phyloP scores from a whole-genome alignment of 2,888 invertebrate species.

The Patella pellucida region DNA sequence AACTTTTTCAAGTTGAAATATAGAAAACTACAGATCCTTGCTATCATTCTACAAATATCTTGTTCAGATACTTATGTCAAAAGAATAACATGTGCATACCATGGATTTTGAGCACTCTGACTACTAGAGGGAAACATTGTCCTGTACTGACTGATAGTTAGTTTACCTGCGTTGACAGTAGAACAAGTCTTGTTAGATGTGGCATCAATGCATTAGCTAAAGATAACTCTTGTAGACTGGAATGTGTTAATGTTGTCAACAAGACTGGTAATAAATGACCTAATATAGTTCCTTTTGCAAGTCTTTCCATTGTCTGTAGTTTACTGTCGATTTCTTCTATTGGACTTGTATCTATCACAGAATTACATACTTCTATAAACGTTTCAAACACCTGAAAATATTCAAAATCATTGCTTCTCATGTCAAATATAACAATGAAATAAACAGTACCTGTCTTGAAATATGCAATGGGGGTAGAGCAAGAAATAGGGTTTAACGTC shows the following conservation, averaged over 20 bases:
- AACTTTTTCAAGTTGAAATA: too few species aligned
- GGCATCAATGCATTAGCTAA: constrained; percentile 66
- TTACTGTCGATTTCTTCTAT: constrained; percentile 57
- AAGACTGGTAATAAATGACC: constrained; percentile 67
- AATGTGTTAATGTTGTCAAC: constrained; percentile 66
- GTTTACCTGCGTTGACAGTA: constrained; percentile 66
- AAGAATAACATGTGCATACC: too few species aligned
- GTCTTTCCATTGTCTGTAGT: constrained; percentile 62
- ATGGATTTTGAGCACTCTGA: too few species aligned
- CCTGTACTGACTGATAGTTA: not conserved
- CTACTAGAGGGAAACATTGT: too few species aligned
- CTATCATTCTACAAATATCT: too few species aligned
- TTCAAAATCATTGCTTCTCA: not conserved
- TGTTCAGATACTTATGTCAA: too few species aligned
- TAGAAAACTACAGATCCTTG: too few species aligned
- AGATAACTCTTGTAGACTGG: constrained; percentile 58
- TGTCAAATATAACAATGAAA: too few species aligned
- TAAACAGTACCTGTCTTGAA: too few species aligned
- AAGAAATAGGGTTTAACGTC: too few species aligned
- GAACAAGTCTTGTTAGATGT: constrained; percentile 64
- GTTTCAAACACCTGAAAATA: constrained; percentile 61
- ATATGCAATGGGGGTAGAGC: too few species aligned
- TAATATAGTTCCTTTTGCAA: constrained; percentile 67
- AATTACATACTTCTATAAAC: constrained; percentile 62
- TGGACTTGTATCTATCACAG: constrained; percentile 49